Percentiles rank a stretch among this genome's conserved stretches.
Evolutionary conservation across 2,113 vertebrate species (phyloP).

Genomic region (Channa argus): DNA sequence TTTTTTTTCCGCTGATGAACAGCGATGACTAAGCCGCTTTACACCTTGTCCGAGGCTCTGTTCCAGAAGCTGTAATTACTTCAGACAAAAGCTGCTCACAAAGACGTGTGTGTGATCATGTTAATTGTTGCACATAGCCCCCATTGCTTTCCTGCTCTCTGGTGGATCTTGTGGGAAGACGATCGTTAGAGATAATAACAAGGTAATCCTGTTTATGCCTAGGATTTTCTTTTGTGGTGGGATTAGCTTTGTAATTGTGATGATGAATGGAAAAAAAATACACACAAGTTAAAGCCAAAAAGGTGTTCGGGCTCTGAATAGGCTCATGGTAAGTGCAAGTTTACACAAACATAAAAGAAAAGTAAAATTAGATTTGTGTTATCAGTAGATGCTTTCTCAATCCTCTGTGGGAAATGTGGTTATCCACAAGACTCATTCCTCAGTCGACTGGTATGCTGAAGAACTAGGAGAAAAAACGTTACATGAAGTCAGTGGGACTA

Average conservation of each 20-base stretch:
- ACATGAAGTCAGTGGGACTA: conserved; percentile 35
- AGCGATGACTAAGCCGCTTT: conserved; percentile 33
- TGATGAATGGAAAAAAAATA: not conserved
- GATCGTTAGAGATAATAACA: conserved; percentile 21
- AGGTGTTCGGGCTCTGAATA: not conserved
- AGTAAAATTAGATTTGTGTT: conserved; percentile 7
- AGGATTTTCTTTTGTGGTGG: conserved; percentile 19
- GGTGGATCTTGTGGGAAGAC: not conserved
- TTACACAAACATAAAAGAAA: conserved; percentile 9
- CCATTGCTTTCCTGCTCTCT: conserved; percentile 13
- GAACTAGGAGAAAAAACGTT: conserved; percentile 14
- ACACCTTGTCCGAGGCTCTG: conserved; percentile 42
- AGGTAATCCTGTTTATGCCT: conserved; percentile 25
- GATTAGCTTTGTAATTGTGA: conserved; percentile 25
- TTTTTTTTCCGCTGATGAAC: conserved; percentile 15
- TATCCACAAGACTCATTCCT: conserved; percentile 15
- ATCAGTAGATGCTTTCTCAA: conserved; percentile 8
- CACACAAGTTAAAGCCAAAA: conserved; percentile 3
- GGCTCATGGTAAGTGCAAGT: not conserved
- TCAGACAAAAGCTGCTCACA: conserved; percentile 31
- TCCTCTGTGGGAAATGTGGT: conserved; percentile 10
- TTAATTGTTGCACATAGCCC: conserved; percentile 36
- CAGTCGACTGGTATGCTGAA: not conserved
- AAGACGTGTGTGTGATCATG: conserved; percentile 20
- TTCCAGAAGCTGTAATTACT: conserved; percentile 45